phyloP scores from a whole-genome alignment of 1,140 invertebrate species.

The Caenorhabditis tropicalis region DNA sequence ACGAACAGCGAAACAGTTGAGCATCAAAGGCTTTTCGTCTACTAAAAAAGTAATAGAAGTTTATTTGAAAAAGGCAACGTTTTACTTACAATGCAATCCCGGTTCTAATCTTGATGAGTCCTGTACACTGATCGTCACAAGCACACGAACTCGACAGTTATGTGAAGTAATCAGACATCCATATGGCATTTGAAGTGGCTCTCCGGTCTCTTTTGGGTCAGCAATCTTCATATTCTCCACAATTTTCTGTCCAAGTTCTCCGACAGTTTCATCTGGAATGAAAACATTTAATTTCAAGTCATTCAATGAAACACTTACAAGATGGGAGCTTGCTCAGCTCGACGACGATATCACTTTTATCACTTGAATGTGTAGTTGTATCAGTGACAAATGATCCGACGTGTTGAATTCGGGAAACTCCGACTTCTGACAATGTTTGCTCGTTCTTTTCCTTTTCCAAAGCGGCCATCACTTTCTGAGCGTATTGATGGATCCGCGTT shows the following conservation, averaged over 20 bases:
- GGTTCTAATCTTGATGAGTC: not conserved
- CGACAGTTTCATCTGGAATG: not conserved
- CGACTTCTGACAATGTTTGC: not conserved
- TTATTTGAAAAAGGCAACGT: no score
- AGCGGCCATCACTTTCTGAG: not conserved
- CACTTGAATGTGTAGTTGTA: not conserved
- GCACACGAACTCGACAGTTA: not conserved
- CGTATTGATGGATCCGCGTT: not conserved
- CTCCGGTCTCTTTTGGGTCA: conserved; percentile 15
- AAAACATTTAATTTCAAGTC: not conserved
- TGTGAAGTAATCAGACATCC: not conserved
- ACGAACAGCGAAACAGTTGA: not conserved
- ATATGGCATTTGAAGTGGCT: not conserved
- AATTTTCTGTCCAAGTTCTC: not conserved
- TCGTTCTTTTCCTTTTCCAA: not conserved
- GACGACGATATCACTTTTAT: conserved; percentile 15
- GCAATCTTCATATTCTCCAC: not conserved
- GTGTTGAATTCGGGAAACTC: not conserved
- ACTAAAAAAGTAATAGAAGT: not conserved
- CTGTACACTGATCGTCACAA: not conserved
- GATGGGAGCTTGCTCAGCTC: not conserved
- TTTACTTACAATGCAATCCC: not conserved
- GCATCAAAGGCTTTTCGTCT: not conserved
- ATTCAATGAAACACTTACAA: not conserved
- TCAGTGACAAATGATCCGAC: conserved; percentile 4